Conservation (phyloP, 2,888 invertebrate species). For the Ryuthela nishihirai region DNA sequence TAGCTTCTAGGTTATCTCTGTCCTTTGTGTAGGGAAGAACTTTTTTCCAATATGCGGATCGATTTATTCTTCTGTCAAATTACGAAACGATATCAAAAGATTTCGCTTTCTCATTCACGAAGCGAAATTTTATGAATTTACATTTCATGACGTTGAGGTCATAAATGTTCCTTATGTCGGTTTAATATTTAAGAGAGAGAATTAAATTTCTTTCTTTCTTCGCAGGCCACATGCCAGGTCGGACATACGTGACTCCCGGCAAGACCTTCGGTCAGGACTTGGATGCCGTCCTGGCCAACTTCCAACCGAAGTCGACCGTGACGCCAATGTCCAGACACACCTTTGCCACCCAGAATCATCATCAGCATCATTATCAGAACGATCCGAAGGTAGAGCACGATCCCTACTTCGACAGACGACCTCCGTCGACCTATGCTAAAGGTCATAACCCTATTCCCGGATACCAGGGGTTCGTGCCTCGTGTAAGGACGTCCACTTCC, state of each 20-base stretch:
- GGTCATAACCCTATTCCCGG: slow-evolving; percentile 29
- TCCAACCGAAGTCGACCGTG: slow-evolving; percentile 24
- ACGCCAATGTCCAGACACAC: slow-evolving; percentile 20
- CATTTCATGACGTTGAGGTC: too few species aligned
- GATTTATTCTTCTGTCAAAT: too few species aligned
- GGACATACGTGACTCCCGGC: slow-evolving; percentile 23
- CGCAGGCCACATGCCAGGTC: slow-evolving; percentile 27
- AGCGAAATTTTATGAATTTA: too few species aligned
- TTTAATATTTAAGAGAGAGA: too few species aligned
- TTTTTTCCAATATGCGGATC: too few species aligned
- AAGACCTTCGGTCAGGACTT: slow-evolving; percentile 30
- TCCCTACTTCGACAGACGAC: slow-evolving; percentile 31
- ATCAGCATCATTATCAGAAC: slow-evolving; percentile 16
- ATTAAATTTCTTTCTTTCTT: too few species aligned
- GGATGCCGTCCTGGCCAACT: slow-evolving; percentile 25
- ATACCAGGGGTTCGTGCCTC: slow-evolving; percentile 31
- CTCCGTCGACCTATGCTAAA: slow-evolving; percentile 29
- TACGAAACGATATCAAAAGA: too few species aligned
- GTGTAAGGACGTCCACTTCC: slow-evolving; percentile 31
- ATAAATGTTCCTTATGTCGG: too few species aligned
- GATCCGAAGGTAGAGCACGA: slow-evolving; percentile 12
- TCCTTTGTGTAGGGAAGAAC: too few species aligned
- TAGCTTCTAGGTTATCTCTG: too few species aligned
- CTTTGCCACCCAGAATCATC: slow-evolving; percentile 12
- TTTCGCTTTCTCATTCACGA: too few species aligned